Evolutionary conservation across 2,797 vertebrate genomes (phyloP).

Genomic region (Pristis pectinata): DNA sequence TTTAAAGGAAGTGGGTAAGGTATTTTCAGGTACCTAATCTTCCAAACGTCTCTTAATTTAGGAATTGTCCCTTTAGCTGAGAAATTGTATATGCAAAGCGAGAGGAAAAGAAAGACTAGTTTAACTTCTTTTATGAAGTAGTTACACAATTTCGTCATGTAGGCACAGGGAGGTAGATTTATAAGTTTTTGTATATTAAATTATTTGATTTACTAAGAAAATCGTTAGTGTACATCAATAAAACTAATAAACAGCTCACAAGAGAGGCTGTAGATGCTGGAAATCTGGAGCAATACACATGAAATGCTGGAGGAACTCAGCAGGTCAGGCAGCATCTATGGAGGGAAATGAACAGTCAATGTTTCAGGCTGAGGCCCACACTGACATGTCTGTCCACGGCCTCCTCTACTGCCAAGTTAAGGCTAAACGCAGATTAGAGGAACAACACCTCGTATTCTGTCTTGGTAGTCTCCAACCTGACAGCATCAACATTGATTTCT

Average conservation of each 20-base stretch:
- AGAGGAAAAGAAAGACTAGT: background rate
- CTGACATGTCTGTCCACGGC: too few species aligned
- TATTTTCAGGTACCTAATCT: background rate
- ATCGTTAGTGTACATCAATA: background rate
- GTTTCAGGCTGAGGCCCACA: too few species aligned
- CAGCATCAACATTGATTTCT: too few species aligned
- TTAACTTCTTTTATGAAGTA: background rate
- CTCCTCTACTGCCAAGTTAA: too few species aligned
- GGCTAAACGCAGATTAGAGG: too few species aligned
- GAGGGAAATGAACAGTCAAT: too few species aligned
- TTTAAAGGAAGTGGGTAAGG: background rate
- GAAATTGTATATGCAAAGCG: background rate
- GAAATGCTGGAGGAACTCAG: too few species aligned
- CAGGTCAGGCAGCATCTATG: too few species aligned
- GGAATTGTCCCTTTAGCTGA: background rate
- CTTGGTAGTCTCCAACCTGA: too few species aligned
- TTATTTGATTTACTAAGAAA: background rate
- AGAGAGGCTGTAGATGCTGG: too few species aligned
- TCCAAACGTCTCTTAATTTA: background rate
- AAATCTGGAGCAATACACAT: too few species aligned
- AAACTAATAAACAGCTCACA: background rate
- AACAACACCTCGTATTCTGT: too few species aligned
- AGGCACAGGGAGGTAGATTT: background rate
- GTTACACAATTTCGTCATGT: background rate
- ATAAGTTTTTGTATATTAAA: background rate